Conservation (phyloP, 2,888 invertebrate species). For the Drosophila imparisetae region DNA sequence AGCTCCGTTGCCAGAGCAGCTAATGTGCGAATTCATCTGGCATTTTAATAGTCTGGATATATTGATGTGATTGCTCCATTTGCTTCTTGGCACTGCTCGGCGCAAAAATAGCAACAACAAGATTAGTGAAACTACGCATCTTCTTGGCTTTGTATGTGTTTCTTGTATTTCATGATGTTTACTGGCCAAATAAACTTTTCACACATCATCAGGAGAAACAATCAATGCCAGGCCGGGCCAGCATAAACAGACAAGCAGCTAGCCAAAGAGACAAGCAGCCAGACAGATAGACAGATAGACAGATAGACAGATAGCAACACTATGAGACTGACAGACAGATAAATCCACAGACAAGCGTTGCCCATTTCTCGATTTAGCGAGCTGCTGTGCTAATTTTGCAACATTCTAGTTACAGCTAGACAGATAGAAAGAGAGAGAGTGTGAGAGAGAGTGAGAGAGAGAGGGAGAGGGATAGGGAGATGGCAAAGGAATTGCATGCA, state of each 20-base stretch:
- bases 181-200: slow-evolving; percentile 77
- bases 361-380: slow-evolving; percentile 36
- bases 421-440: too few species aligned
- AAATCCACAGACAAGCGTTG: slow-evolving; percentile 38
- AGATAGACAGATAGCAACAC: slow-evolving; percentile 4
- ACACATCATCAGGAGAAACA: slow-evolving; percentile 72
- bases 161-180: slow-evolving; percentile 74
- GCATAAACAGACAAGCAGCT: slow-evolving; percentile 13
- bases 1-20: slow-evolving; percentile 10
- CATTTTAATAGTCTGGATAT: slow-evolving; percentile 39
- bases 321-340: slow-evolving; percentile 8
- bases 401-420: background rate
- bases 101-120: slow-evolving; percentile 2
- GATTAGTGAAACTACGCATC: slow-evolving; percentile 7
- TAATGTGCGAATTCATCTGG: slow-evolving; percentile 26
- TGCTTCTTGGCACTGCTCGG: slow-evolving; percentile 19
- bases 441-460: background rate
- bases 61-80: slow-evolving; percentile 45
- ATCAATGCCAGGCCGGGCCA: slow-evolving; percentile 69
- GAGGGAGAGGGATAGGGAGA: background rate
- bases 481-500: slow-evolving; percentile 1
- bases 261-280: slow-evolving; percentile 11
- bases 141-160: slow-evolving; percentile 60
- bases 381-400: slow-evolving; percentile 47
- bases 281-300: slow-evolving; percentile 12